Percentiles rank a stretch among this genome's conserved stretches.
phyloP scores from a whole-genome alignment of 2,797 vertebrate species.

The Sebastes iracundus region DNA sequence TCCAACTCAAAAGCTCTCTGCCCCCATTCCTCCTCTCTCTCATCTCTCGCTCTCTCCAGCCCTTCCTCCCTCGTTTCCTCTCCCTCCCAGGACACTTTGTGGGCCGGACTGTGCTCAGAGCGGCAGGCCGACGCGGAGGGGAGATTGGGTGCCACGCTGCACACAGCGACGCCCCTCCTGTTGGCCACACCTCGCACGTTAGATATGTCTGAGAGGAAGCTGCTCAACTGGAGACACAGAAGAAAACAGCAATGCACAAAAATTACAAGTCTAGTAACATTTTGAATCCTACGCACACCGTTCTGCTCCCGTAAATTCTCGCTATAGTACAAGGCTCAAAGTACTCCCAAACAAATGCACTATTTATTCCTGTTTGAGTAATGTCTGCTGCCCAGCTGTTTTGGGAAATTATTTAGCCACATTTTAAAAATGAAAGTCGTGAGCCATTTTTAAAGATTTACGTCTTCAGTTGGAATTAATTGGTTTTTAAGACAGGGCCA shows the following conservation, averaged over 20 bases:
- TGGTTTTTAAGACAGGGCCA: background rate
- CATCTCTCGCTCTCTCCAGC: constrained; percentile 60
- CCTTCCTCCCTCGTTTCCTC: constrained; percentile 80
- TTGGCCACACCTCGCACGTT: constrained; percentile 84
- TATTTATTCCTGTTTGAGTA: background rate
- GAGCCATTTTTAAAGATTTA: background rate
- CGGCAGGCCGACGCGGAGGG: constrained; percentile 85
- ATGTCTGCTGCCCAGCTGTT: background rate
- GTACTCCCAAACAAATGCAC: background rate
- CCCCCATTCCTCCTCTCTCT: constrained; percentile 78
- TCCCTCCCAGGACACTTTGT: constrained; percentile 92
- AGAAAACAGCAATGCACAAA: background rate
- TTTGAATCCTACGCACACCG: background rate
- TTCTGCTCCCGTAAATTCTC: background rate
- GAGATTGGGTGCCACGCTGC: constrained; percentile 95
- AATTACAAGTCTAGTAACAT: background rate
- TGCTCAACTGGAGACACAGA: constrained; percentile 83
- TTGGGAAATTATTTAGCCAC: background rate
- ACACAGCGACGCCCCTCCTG: constrained; percentile 92
- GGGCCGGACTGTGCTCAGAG: constrained; percentile 89
- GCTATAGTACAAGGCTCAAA: background rate
- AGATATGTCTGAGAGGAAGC: constrained; percentile 90
- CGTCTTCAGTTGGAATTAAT: background rate
- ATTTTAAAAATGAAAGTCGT: background rate
- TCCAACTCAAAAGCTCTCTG: constrained; percentile 77